Evolutionary conservation across 2,888 invertebrate species (phyloP).

Genomic region (Drosophila siamana): DNA sequence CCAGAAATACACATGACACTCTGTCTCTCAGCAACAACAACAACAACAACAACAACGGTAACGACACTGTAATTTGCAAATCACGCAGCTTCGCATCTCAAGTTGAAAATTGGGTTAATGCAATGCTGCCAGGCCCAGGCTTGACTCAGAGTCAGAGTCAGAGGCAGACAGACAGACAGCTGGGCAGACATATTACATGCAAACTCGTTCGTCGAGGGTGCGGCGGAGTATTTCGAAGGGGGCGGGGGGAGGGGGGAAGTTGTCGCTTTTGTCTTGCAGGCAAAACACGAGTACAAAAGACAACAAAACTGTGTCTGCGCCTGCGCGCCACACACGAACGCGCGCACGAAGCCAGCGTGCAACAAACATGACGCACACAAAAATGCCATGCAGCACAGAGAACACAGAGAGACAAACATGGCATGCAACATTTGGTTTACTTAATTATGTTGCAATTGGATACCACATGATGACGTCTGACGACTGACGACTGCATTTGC

Average conservation of each 20-base stretch:
- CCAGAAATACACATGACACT: constrained; percentile 45
- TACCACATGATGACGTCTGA: constrained; percentile 51
- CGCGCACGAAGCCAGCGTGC: constrained; percentile 43
- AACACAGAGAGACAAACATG: constrained; percentile 44
- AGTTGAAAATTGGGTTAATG: constrained; percentile 80
- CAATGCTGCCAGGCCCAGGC: constrained; percentile 62
- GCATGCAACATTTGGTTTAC: constrained; percentile 68
- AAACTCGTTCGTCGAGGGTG: constrained; percentile 58
- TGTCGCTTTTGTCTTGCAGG: constrained; percentile 72
- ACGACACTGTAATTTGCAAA: constrained; percentile 72
- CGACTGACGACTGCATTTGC: constrained; percentile 37
- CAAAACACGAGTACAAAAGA: constrained; percentile 68
- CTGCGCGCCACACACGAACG: constrained; percentile 60
- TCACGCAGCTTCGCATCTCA: constrained; percentile 80
- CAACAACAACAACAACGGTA: constrained; percentile 1
- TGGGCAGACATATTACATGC: constrained; percentile 68
- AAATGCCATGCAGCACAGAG: constrained; percentile 58
- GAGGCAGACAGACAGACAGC: constrained; percentile 35
- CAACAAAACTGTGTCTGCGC: constrained; percentile 72
- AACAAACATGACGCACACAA: constrained; percentile 76
- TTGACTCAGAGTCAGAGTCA: constrained; percentile 19
- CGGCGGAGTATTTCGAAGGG: background rate
- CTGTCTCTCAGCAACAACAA: constrained; percentile 36
- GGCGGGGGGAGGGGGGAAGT: constrained; percentile 14
- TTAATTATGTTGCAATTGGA: constrained; percentile 81